Evolutionary conservation across 1,140 invertebrate species (phyloP).

Genomic region (Tigriopus japonicus): DNA sequence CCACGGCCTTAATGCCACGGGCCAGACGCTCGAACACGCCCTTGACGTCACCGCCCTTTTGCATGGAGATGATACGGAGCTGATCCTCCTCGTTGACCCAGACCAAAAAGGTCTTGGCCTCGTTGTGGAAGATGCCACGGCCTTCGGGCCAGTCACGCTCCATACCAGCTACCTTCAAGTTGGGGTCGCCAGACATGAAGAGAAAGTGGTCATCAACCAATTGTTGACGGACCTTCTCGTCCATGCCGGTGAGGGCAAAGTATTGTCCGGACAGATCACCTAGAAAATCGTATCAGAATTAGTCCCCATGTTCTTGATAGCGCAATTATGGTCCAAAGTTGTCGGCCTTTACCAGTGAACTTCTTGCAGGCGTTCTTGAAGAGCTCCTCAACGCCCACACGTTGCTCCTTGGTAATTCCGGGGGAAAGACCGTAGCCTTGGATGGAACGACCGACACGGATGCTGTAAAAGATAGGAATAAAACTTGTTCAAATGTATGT

Average conservation of each 20-base stretch:
- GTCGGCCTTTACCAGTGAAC: not conserved
- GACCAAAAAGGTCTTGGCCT: slow-evolving; percentile 51
- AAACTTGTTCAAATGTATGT: not conserved
- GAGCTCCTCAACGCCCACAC: slow-evolving; percentile 12
- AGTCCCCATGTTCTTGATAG: too few relatives aligned
- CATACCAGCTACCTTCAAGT: slow-evolving; percentile 24
- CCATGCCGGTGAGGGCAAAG: slow-evolving; percentile 26
- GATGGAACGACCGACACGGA: slow-evolving; percentile 14
- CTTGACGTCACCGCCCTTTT: slow-evolving; percentile 51
- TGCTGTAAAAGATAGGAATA: not conserved
- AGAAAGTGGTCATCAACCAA: slow-evolving; percentile 27
- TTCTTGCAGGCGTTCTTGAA: slow-evolving; percentile 6
- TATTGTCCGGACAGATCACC: slow-evolving; percentile 27
- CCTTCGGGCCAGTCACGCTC: slow-evolving; percentile 68
- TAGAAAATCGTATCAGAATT: not conserved
- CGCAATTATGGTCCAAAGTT: too few relatives aligned
- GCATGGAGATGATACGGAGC: slow-evolving; percentile 46
- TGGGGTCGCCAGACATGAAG: slow-evolving; percentile 26
- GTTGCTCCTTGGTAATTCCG: slow-evolving; percentile 16
- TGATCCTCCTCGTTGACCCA: slow-evolving; percentile 89
- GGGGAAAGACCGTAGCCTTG: slow-evolving; percentile 15
- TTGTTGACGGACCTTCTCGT: slow-evolving; percentile 22
- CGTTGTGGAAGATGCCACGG: slow-evolving; percentile 60
- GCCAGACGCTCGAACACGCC: slow-evolving; percentile 44
- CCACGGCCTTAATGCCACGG: slow-evolving; percentile 32